Conservation (phyloP, 2,113 vertebrate species). For the Oncorhynchus nerka region DNA sequence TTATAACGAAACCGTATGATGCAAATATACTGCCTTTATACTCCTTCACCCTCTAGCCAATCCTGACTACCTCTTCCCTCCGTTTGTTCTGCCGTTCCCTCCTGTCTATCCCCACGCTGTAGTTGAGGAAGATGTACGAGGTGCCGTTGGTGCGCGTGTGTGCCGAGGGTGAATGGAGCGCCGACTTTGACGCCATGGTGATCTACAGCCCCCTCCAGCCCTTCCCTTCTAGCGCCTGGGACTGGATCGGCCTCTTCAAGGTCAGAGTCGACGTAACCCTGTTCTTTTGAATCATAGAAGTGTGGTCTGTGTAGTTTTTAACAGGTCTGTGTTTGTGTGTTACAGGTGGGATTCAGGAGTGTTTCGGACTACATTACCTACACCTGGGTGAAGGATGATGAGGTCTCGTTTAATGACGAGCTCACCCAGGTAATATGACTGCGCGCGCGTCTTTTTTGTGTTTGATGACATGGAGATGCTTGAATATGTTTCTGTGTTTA, state of each 20-base stretch:
- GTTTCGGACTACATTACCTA: conserved; percentile 88
- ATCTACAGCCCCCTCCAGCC: conserved; percentile 75
- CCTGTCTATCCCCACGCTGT: neutral
- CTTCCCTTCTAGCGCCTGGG: conserved; percentile 88
- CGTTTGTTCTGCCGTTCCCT: neutral
- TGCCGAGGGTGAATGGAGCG: conserved; percentile 82
- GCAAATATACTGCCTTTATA: neutral
- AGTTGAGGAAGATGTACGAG: conserved; percentile 80
- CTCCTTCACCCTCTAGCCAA: neutral
- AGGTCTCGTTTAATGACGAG: conserved; percentile 73
- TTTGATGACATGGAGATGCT: neutral
- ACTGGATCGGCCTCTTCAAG: conserved; percentile 96
- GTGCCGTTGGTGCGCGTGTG: conserved; percentile 76
- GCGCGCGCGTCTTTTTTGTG: neutral
- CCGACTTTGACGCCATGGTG: conserved; percentile 78
- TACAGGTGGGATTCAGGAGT: conserved; percentile 84
- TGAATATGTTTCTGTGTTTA: neutral
- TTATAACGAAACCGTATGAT: neutral
- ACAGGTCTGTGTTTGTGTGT: neutral
- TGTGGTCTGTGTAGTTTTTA: too few relatives aligned
- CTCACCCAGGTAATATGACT: conserved; percentile 75
- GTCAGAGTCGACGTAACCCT: conserved; percentile 54
- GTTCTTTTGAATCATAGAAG: neutral
- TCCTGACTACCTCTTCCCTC: neutral
- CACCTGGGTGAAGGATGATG: conserved; percentile 89